phyloP scores from a whole-genome alignment of 1,140 invertebrate species.

The Heliconius congener region DNA sequence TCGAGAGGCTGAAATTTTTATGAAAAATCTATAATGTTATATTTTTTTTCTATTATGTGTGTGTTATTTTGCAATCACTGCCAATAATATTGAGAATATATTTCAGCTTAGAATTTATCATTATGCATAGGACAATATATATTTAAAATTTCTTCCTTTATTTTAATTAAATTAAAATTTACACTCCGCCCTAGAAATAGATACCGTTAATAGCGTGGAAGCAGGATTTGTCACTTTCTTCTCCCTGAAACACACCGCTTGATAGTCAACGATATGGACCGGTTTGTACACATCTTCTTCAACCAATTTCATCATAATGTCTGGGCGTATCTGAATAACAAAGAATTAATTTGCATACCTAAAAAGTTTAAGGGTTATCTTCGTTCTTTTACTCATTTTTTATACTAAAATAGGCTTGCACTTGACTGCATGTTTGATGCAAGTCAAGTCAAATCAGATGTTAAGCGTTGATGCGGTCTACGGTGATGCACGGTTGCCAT shows the following conservation, averaged over 20 bases:
- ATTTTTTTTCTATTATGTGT: background rate
- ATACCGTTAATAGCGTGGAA: constrained; percentile 84
- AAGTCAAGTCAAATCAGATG: no score
- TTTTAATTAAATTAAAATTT: no score
- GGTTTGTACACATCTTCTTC: constrained; percentile 89
- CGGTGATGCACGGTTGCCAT: no score
- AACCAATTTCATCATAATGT: constrained; percentile 90
- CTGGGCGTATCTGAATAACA: constrained; percentile 79
- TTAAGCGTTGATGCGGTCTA: no score
- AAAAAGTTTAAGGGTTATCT: background rate
- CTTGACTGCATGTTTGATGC: no score
- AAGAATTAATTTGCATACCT: background rate
- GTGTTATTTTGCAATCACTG: no score
- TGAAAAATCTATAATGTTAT: background rate
- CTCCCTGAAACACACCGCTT: constrained; percentile 91
- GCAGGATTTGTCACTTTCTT: constrained; percentile 84
- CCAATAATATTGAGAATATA: no score
- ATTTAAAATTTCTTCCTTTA: no score
- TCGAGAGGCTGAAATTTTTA: constrained; percentile 65
- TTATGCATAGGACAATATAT: background rate
- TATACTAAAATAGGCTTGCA: no score
- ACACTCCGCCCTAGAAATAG: background rate
- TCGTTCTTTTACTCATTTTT: background rate
- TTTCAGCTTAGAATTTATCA: background rate
- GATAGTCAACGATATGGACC: constrained; percentile 92